Percentiles rank a stretch among this genome's conserved stretches.
phyloP scores from a whole-genome alignment of 37 sponge, comb jelly and placozoan genomes.

The Chondrosia reniformis region DNA sequence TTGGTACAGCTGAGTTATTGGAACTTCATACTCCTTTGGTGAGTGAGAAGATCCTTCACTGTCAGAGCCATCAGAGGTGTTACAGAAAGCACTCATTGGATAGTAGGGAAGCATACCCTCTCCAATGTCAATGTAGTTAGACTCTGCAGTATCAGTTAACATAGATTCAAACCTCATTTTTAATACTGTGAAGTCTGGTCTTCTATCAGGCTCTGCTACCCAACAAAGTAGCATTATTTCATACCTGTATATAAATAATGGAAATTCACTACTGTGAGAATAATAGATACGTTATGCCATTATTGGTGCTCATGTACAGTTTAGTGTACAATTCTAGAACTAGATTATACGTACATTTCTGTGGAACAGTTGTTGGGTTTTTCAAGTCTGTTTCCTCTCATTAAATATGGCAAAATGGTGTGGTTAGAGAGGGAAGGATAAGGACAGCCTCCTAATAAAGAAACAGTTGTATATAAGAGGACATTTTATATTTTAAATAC shows the following conservation, averaged over 20 bases:
- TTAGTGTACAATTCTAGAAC: not conserved
- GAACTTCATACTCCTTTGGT: constrained; percentile 20
- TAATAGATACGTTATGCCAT: not conserved
- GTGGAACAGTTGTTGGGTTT: constrained; percentile 18
- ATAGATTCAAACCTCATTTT: constrained; percentile 28
- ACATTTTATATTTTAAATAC: not conserved
- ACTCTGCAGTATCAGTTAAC: not conserved
- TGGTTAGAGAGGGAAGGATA: constrained; percentile 38
- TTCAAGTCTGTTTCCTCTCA: constrained; percentile 14
- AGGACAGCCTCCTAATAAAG: constrained; percentile 49
- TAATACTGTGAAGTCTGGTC: constrained; percentile 45
- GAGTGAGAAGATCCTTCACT: not conserved
- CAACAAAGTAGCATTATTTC: constrained; percentile 60
- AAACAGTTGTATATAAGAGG: not conserved
- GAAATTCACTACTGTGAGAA: not conserved
- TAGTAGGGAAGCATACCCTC: constrained; percentile 33
- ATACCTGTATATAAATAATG: constrained; percentile 27
- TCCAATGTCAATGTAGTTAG: constrained; percentile 38
- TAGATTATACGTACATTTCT: not conserved
- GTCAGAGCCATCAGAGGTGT: not conserved
- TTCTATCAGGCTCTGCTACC: constrained; percentile 26
- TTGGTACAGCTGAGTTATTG: not conserved
- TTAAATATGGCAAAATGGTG: not conserved
- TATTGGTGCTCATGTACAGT: not conserved
- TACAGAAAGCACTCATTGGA: constrained; percentile 13